Evolutionary conservation across 1,140 invertebrate species (phyloP).

Genomic region (Caerostris darwini): DNA sequence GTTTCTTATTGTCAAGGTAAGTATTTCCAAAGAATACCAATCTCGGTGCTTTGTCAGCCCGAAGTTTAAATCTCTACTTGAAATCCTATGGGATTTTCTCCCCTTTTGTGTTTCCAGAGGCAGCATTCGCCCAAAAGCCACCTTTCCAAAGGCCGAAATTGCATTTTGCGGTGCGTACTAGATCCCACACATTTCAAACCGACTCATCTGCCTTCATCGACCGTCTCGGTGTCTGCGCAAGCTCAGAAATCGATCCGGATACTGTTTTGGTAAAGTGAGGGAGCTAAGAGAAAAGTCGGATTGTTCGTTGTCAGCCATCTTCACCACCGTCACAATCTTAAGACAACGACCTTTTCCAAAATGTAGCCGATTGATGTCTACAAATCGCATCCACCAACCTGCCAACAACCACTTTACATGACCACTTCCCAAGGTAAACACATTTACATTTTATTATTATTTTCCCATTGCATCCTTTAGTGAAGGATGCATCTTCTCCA

Average conservation of each 20-base stretch:
- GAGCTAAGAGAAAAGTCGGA: constrained; percentile 52
- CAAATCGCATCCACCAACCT: background rate
- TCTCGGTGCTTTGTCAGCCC: background rate
- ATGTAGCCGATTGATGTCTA: background rate
- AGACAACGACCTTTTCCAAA: background rate
- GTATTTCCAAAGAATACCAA: too few species aligned
- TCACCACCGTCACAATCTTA: background rate
- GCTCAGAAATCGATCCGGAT: constrained; percentile 52
- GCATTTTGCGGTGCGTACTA: background rate
- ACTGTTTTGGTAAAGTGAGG: constrained; percentile 41
- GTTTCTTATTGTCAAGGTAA: too few species aligned
- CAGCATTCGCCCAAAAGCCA: background rate
- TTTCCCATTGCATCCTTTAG: background rate
- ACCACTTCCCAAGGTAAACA: background rate
- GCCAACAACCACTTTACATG: background rate
- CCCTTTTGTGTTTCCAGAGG: background rate
- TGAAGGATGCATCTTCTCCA: background rate
- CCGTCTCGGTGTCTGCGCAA: constrained; percentile 22
- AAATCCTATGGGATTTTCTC: background rate
- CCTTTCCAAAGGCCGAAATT: background rate
- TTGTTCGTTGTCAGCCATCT: constrained; percentile 56
- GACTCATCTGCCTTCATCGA: constrained; percentile 52
- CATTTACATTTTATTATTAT: background rate
- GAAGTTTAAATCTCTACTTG: background rate
- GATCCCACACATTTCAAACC: constrained; percentile 46